Evolutionary conservation across 2,888 invertebrate genomes (phyloP), one percentile per base, ranked within the genome.

Genomic region (Clepsis dumicolana): DNA sequence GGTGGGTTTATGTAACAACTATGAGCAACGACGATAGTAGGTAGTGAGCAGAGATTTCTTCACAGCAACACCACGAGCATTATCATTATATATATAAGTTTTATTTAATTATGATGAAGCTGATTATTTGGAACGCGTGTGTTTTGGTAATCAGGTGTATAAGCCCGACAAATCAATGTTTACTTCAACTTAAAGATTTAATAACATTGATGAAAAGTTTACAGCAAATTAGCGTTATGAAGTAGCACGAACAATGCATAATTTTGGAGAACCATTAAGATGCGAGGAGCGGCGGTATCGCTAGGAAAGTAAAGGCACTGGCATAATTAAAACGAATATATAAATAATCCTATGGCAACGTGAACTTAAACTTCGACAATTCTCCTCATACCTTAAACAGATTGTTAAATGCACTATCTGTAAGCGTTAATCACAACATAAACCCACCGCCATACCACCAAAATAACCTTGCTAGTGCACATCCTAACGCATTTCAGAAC

Each of bases 361-460:
- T 52, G 50, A 4, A 38, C 35, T 3, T 70, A 12, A 18, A 48
- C 21, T 21, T 48, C 21, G 21, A 32, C 60, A 44, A 70, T 69
- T 70, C 80, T 84, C 88, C 85, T 84, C 79, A 76, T 79, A 83
- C 79, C 80, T 83, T 80, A 84, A 77, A 72, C 73, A 75, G 74
- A 77, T 77, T 84, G 85, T 88, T 89, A 88, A 83, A 83, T 81
- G 84, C 81, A 75, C 69, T 24, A 65, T 73, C 62, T 71, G 75
- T 71, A 78, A 74, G 80, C 88, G 88, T 90, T 91, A 91, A 87
- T 85, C 77, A 88, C 85, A 77, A 89, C 91, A 92, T 92, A 91
- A 93, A 92, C 92, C 93, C 93, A 93, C 91, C 91, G 84, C 90
- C 88, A 77, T 82, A 85, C 87, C 88, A 89, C 85, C 83, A 82